Evolutionary conservation across 1,140 invertebrate genomes (phyloP), one percentile per base, ranked within the genome.

Genomic region (Aphelenchoides fujianensis): DNA sequence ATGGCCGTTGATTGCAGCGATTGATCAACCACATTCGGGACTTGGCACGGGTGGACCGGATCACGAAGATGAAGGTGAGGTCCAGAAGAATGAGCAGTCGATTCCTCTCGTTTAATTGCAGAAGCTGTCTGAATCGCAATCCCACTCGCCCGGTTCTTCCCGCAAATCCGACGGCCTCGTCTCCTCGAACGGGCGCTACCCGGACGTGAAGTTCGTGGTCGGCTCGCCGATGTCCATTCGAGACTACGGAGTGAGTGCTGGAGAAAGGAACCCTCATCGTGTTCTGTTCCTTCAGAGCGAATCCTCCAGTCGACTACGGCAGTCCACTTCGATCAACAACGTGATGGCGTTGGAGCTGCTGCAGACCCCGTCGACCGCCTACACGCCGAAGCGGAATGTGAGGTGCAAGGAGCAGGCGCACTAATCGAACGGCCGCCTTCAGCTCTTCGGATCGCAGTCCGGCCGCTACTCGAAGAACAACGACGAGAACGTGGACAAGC

Each of bases 311-410:
- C 77, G 75, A 68, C 53, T 75, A 9, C 37, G 76, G n/a, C 19
- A 73, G 30, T 73, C 55, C 32, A 23, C 71, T 16, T 74, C 69
- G 9, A 74, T 74, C 23, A 52, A 70, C 23, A 61, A 79, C 54
- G 74, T 75, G 77, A 12, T 73, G n/a, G 35, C 59, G 12, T 70
- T 27, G 16, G 78, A 64, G 59, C 32, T 69, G 28, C 31, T 75
- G 23, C 68, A 76, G 64, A 76, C 73, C 16, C 48, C 73, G 1
- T 28, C 66, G 2, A 77, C 68, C 0, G 63, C 27, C 36, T 82
- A 73, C 57, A 82, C 78, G 9, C 78, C 78, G 9, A 78, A 78
- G 36, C 32, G 77, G 66, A 80, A 78, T 74, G 77, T 78, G 75
- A 27, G 69, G 76, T 72, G n/a, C n/a, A n/a, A 61, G 57, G 36